Base-by-base conservation (phyloP, 2,797 vertebrate species). In the Periparus ater region DNA sequence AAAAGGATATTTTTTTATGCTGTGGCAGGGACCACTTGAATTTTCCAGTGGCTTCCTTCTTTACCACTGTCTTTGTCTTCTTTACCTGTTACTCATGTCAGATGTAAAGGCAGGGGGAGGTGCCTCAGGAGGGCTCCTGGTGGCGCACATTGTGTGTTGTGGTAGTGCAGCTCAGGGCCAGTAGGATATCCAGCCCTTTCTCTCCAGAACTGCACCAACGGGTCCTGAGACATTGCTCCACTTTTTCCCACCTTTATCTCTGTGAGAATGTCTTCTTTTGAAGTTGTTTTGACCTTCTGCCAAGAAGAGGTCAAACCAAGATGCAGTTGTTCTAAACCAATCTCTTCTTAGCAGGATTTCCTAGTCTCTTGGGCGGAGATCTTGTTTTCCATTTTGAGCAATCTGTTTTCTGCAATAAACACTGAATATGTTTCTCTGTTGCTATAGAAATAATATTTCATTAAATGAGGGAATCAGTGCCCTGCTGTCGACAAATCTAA, bases 391-490 rank as follows among this genome's bases (percentile, higher is more conserved):
- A 65, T 91, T 92, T 89, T 34, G 23, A 91, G 54, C 61, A 62
- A 82, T 92, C 88, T 93, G 68, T 96, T 96, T 94, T 83, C 79
- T 88, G 75, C 73, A 91, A 13, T 85, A 85, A 88, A 62, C 83
- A 73, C 57, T 75, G 78, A 89, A 57, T 88, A 71, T 80, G 72
- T 71, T 47, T 93, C 61, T 87, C 72, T 89, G 93, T 97, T 96
- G 92, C 95, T 96, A 83, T 94, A 96, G 95, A 92, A 94, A 97
- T 96, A 95, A 92, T 93, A 94, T 51, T 83, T 80, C 92, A 77
- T 95, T 94, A 93, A 93, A 88, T 72, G 89, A 92, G 80, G 73
- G 83, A 95, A 91, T 83, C 83, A 76, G 53, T 92, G 95, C 92
- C 81, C 81, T 94, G 78, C 86, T 93, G 65, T 93, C 61, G 6